These are phyloP conservation scores for Cyrtonyx montezumae DNA, from an alignment of 2,113 vertebrate genomes.

Conservation along the genomic window DNA sequence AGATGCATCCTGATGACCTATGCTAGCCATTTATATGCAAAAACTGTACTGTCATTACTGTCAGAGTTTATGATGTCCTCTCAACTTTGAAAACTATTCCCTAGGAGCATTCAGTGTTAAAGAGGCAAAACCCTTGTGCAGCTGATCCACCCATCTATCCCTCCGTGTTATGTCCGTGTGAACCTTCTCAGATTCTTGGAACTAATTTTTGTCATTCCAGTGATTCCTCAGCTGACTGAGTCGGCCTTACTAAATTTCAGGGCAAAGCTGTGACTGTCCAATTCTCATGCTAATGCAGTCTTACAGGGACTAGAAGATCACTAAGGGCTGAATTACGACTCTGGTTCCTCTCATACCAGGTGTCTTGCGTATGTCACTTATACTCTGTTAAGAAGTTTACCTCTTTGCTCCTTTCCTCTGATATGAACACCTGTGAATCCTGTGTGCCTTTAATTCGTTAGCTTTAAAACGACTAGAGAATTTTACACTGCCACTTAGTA, in stretches of 20 bases:
- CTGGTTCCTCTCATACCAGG: constrained; percentile 53
- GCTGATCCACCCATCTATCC: neutral
- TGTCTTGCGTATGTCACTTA: constrained; percentile 45
- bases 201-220: constrained; percentile 40
- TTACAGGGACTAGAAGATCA: constrained; percentile 57
- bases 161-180: neutral
- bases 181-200: neutral
- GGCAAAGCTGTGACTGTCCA: constrained; percentile 59
- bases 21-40: constrained; percentile 61
- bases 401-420: constrained; percentile 66
- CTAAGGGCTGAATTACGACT: constrained; percentile 73
- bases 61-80: constrained; percentile 28
- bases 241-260: constrained; percentile 57
- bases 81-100: constrained; percentile 47
- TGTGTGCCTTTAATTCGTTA: constrained; percentile 81
- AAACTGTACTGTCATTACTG: constrained; percentile 48
- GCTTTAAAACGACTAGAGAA: constrained; percentile 75
- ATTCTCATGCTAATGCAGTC: constrained; percentile 53
- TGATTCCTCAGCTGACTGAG: constrained; percentile 46
- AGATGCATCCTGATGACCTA: constrained; percentile 66
- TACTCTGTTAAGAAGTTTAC: constrained; percentile 65
- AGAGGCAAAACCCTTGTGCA: neutral
- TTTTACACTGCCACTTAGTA: constrained; percentile 79
- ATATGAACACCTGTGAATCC: constrained; percentile 69
- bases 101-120: constrained; percentile 37